Evolutionary conservation across 2,797 vertebrate genomes (phyloP), one percentile per base, ranked within the genome.

Genomic region (Epinephelus coioides): DNA sequence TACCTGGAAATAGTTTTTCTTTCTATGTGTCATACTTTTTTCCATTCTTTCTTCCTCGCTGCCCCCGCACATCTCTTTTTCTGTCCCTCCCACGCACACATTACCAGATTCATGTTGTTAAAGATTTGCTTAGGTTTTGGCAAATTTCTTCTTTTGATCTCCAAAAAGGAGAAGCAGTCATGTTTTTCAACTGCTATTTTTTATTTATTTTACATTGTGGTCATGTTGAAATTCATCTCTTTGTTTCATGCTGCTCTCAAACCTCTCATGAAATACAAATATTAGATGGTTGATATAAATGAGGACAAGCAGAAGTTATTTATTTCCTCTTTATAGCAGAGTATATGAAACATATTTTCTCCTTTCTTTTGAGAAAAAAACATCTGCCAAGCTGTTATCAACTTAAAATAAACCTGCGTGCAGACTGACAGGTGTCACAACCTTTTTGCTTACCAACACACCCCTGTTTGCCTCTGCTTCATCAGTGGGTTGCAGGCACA

Each of bases 1-100:
- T 86, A 81, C 76, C 84, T 89, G 81, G 87, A 91, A 91, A 93
- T 90, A 91, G 85, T 89, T 86, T 86, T 80, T 88, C 85, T 79
- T 78, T 90, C 67, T 83, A 70, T 94, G 91, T 89, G 91, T 91
- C 88, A 92, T 90, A 90, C 84, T 79, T 90, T 30, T 82, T 86
- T 88, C 76, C 78, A 75, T 89, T 88, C 86, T 87, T 90, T 88
- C 77, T 81, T 78, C 79, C 54, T 81, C 72, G 69, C 90, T 85
- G 56, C 87, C 86, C 82, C 84, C 86, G 2, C 89, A 85, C 86
- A 77, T 88, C 74, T 86, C 79, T 82, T 43, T 84, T 82, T 82
- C 79, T 73, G 56, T 85, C 81, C 85, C 76, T 81, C 90, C 88
- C 86, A 90, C 86, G 78, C 89, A 78, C 80, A 83, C 65, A 82